Conservation (phyloP, 1,140 invertebrate genomes). For the Drosophila obscura region DNA sequence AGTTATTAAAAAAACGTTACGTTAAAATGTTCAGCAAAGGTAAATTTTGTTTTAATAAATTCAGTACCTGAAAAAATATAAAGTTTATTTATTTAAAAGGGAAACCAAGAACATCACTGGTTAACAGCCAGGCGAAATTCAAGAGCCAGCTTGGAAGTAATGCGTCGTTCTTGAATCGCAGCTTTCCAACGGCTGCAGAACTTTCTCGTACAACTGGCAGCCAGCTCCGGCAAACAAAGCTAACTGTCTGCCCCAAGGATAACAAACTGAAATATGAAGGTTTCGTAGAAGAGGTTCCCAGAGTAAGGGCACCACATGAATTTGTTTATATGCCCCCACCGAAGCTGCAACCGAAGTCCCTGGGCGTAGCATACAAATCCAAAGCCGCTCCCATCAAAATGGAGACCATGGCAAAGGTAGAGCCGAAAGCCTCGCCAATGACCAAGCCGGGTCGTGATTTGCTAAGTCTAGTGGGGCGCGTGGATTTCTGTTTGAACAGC, state of each 20-base stretch:
- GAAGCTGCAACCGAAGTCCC: slow-evolving; percentile 2
- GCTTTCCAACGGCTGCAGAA: slow-evolving; percentile 55
- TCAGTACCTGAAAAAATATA: background rate
- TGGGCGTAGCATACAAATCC: background rate
- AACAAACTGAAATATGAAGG: slow-evolving; percentile 64
- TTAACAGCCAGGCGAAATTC: slow-evolving; percentile 53
- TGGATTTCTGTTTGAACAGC: slow-evolving; percentile 73
- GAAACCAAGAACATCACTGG: slow-evolving; percentile 19
- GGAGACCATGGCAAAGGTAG: slow-evolving; percentile 6
- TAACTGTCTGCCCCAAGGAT: slow-evolving; percentile 51
- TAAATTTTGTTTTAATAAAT: slow-evolving; percentile 15
- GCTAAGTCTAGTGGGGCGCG: slow-evolving; percentile 55
- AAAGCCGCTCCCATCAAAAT: slow-evolving; percentile 3
- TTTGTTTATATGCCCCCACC: slow-evolving; percentile 49
- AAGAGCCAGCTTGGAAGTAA: slow-evolving; percentile 26
- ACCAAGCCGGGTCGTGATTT: slow-evolving; percentile 47
- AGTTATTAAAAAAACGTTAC: slow-evolving; percentile 15
- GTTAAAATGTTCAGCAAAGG: slow-evolving; percentile 57
- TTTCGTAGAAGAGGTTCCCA: slow-evolving; percentile 37
- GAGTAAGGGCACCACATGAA: slow-evolving; percentile 41
- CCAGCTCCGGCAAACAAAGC: slow-evolving; percentile 63
- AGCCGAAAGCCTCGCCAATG: slow-evolving; percentile 28
- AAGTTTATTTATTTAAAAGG: background rate
- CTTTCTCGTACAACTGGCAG: slow-evolving; percentile 43
- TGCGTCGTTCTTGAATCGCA: slow-evolving; percentile 22